Evolutionary conservation across 1,140 invertebrate genomes (phyloP).

Genomic region (Cydia splendana): DNA sequence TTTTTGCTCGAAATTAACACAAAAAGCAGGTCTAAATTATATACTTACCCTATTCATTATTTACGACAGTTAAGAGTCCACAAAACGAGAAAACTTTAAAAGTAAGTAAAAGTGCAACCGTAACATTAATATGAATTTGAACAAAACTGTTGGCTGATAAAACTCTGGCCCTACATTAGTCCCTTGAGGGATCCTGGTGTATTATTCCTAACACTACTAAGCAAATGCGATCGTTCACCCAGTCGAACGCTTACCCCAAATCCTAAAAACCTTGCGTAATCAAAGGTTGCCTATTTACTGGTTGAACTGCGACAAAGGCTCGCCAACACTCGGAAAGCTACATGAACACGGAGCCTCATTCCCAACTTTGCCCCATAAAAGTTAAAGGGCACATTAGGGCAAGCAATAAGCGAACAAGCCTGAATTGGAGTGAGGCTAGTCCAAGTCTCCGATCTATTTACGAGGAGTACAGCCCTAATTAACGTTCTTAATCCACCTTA

Average conservation of each 20-base stretch:
- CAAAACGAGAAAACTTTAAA: conserved; percentile 2
- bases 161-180: conserved; percentile 65
- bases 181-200: conserved; percentile 46
- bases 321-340: background rate
- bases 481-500: conserved; percentile 20
- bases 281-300: background rate
- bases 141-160: conserved; percentile 57
- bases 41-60: no score
- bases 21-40: no score
- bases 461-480: conserved; percentile 32
- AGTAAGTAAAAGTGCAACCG: conserved; percentile 32
- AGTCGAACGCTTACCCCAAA: background rate
- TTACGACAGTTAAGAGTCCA: background rate
- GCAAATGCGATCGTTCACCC: background rate
- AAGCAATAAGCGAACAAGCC: conserved; percentile 70
- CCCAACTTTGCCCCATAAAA: conserved; percentile 69
- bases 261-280: background rate
- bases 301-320: background rate
- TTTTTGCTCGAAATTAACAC: no score
- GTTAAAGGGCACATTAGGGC: conserved; percentile 72
- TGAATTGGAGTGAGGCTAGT: conserved; percentile 56
- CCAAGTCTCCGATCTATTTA: conserved; percentile 48
- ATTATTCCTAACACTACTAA: background rate
- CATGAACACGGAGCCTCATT: conserved; percentile 46
- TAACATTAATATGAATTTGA: conserved; percentile 56